Percentiles rank a stretch among this genome's conserved stretches.
These are phyloP conservation scores for Semnornis frantzii DNA, from an alignment of 2,113 vertebrate species.

Conservation along the genomic window DNA sequence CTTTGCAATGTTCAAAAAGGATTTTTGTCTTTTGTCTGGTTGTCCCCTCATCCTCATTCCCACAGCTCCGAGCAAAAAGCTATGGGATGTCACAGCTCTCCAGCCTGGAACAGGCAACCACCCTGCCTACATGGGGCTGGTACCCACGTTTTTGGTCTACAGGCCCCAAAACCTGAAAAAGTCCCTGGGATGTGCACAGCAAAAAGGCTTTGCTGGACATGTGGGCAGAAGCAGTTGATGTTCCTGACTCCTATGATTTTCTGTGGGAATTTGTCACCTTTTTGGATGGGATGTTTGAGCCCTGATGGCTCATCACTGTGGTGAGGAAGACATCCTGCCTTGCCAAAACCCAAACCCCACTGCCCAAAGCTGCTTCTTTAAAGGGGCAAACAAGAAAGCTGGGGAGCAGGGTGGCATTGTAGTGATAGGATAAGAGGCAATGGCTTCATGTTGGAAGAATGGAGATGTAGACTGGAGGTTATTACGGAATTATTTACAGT, in stretches of 20 bases:
- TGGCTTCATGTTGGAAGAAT: too few relatives aligned
- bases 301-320: rapidly evolving
- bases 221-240: background rate
- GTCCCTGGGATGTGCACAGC: background rate
- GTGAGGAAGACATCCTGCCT: background rate
- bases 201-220: background rate
- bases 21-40: background rate
- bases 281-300: background rate
- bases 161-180: background rate
- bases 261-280: rapidly evolving
- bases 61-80: background rate
- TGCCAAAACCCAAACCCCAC: rapidly evolving
- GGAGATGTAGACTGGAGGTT: too few relatives aligned
- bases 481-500: too few relatives aligned
- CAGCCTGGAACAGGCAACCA: background rate
- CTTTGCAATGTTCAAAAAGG: background rate
- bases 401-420: too few relatives aligned
- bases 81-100: background rate
- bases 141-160: background rate
- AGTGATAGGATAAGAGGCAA: too few relatives aligned
- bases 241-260: rapidly evolving
- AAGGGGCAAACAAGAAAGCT: too few relatives aligned
- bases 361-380: background rate
- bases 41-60: background rate
- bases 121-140: rapidly evolving